Evolutionary conservation across 2,113 vertebrate genomes (phyloP).

Genomic region (Trichomycterus rosablanca): DNA sequence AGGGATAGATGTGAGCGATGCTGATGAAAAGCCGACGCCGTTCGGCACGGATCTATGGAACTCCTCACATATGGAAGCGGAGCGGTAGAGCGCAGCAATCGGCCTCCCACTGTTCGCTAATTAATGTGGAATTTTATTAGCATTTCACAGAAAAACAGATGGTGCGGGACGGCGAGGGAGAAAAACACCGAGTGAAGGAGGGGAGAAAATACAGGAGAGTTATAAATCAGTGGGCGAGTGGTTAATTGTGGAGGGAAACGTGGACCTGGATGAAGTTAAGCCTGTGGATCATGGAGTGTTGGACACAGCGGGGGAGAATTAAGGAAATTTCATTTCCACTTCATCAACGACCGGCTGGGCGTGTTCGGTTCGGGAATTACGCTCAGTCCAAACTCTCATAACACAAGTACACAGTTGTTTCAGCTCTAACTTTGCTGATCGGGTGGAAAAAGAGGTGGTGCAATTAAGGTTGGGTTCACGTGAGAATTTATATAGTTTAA

Average conservation of each 20-base stretch:
- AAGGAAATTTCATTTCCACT: not conserved
- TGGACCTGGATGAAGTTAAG: not conserved
- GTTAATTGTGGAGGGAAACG: constrained; percentile 4
- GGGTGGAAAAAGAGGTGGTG: not conserved
- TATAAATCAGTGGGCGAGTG: not conserved
- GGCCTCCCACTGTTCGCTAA: constrained; percentile 33
- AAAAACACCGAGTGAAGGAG: not conserved
- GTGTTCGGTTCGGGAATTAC: not conserved
- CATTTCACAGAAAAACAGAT: constrained; percentile 45
- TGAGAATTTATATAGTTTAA: too few species aligned
- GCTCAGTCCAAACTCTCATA: too few species aligned
- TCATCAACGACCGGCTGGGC: not conserved
- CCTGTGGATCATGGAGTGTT: not conserved
- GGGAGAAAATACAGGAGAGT: not conserved
- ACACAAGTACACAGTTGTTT: not conserved
- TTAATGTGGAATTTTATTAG: constrained; percentile 34
- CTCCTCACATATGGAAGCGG: constrained; percentile 25
- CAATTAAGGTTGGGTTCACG: too few species aligned
- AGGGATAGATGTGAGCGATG: not conserved
- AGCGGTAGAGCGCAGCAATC: constrained; percentile 22
- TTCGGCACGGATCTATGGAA: constrained; percentile 16
- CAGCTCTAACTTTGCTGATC: not conserved
- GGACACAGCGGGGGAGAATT: not conserved
- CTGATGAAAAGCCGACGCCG: constrained; percentile 10
- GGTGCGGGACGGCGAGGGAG: not conserved